Percentiles rank a stretch among this genome's conserved stretches.
Conservation (phyloP, 2,888 invertebrate genomes). For the Ryuthela nishihirai region DNA sequence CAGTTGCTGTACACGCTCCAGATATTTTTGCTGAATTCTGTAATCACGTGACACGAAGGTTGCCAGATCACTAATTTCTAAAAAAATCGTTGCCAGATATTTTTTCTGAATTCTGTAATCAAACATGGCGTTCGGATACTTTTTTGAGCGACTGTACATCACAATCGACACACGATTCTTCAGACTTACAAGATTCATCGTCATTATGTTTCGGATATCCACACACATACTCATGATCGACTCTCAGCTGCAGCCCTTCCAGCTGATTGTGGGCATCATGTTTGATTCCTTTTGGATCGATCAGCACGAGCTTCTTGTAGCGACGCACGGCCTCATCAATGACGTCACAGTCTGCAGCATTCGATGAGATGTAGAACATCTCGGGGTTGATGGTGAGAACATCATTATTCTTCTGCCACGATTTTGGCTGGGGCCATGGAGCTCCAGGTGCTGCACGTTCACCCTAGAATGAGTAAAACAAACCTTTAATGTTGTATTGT, state of each 20-base stretch:
- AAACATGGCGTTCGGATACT: too few species aligned
- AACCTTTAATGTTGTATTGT: too few species aligned
- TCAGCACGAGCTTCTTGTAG: conserved; percentile 41
- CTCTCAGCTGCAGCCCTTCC: conserved; percentile 32
- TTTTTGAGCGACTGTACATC: too few species aligned
- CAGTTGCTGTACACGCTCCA: too few species aligned
- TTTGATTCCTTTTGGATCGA: conserved; percentile 10
- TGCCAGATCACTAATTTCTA: too few species aligned
- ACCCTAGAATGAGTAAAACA: conserved; percentile 41
- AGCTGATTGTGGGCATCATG: not conserved
- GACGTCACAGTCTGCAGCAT: conserved; percentile 45
- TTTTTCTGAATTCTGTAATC: too few species aligned
- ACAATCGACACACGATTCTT: too few species aligned
- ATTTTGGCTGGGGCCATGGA: conserved; percentile 47
- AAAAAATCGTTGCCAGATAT: too few species aligned
- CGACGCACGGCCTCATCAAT: conserved; percentile 45
- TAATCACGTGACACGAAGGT: too few species aligned
- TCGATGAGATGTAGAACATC: conserved; percentile 41
- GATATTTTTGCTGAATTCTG: too few species aligned
- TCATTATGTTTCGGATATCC: conserved; percentile 42
- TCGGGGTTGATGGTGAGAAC: conserved; percentile 41
- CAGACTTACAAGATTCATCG: conserved; percentile 42
- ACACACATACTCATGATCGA: conserved; percentile 27
- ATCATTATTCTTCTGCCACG: conserved; percentile 35
- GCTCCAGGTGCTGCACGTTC: conserved; percentile 45